Evolutionary conservation across 2,113 vertebrate genomes (phyloP).

Genomic region (Paracanthobrama guichenoti): DNA sequence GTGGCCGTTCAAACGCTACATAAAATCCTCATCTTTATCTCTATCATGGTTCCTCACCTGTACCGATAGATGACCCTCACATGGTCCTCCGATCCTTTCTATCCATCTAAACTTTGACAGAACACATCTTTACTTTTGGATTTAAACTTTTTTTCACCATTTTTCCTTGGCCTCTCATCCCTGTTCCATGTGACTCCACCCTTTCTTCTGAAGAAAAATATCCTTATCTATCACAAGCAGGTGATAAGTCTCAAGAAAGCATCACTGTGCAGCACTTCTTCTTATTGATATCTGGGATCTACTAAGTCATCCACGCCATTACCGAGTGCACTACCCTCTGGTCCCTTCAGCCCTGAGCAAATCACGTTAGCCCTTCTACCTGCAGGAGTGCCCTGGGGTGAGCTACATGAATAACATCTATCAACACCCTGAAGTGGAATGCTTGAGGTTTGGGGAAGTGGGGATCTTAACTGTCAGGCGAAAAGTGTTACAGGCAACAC

Average conservation of each 20-base stretch:
- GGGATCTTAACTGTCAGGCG: conserved; percentile 61
- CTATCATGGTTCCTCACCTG: conserved; percentile 54
- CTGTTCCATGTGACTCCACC: conserved; percentile 54
- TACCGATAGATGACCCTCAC: conserved; percentile 57
- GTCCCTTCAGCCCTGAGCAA: conserved; percentile 66
- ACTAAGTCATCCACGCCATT: conserved; percentile 64
- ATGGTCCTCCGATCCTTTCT: conserved; percentile 47
- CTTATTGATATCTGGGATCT: conserved; percentile 73
- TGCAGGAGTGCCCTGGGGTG: conserved; percentile 63
- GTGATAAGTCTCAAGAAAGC: conserved; percentile 69
- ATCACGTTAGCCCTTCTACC: conserved; percentile 72
- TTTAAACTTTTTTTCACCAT: conserved; percentile 47
- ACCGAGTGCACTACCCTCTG: conserved; percentile 62
- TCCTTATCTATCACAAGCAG: conserved; percentile 73
- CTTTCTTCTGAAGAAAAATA: conserved; percentile 64
- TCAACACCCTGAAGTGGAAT: conserved; percentile 72
- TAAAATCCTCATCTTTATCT: conserved; percentile 67
- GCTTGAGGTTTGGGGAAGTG: conserved; percentile 61
- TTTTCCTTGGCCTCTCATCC: conserved; percentile 42
- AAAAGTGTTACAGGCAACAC: conserved; percentile 56
- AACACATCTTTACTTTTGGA: conserved; percentile 50
- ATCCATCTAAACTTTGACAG: conserved; percentile 60
- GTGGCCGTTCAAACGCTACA: conserved; percentile 67
- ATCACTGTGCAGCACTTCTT: conserved; percentile 58
- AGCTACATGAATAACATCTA: conserved; percentile 75